A percentile compares a stretch with the other conserved stretches of the same genome.
Evolutionary conservation across 2,888 invertebrate species (phyloP).

Genomic region (Gryllus longicercus): DNA sequence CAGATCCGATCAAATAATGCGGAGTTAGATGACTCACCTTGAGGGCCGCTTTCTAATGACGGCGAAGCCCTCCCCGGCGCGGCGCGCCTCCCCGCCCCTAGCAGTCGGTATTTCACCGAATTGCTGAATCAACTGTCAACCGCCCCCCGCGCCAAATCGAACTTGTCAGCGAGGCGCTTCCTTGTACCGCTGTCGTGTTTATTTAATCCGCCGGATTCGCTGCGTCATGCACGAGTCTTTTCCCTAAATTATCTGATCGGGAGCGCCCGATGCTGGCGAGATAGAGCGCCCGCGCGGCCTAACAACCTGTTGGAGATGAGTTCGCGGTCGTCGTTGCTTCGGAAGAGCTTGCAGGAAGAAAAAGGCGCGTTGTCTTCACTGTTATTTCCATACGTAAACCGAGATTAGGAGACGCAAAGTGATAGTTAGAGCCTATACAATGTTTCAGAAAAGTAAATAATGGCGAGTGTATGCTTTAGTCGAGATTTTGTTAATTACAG

Average conservation of each 20-base stretch:
- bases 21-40: not conserved
- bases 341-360: too few relatives aligned
- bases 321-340: not conserved
- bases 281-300: not conserved
- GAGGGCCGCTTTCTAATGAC: not conserved
- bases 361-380: too few relatives aligned
- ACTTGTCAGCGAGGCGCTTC: not conserved
- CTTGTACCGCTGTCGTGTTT: not conserved
- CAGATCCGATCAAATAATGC: not conserved
- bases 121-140: slow-evolving; percentile 1
- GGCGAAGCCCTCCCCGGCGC: not conserved
- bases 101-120: not conserved
- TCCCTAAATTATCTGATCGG: not conserved
- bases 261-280: not conserved
- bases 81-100: not conserved
- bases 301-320: not conserved
- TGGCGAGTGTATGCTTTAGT: too few relatives aligned
- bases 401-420: too few relatives aligned
- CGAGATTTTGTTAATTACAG: too few relatives aligned
- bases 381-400: too few relatives aligned
- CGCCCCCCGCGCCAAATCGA: not conserved
- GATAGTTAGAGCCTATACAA: too few relatives aligned
- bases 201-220: not conserved
- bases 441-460: too few relatives aligned
- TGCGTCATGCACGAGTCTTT: not conserved